Evolutionary conservation across 2,797 vertebrate species (phyloP).

Genomic region (Rachycentron canadum): DNA sequence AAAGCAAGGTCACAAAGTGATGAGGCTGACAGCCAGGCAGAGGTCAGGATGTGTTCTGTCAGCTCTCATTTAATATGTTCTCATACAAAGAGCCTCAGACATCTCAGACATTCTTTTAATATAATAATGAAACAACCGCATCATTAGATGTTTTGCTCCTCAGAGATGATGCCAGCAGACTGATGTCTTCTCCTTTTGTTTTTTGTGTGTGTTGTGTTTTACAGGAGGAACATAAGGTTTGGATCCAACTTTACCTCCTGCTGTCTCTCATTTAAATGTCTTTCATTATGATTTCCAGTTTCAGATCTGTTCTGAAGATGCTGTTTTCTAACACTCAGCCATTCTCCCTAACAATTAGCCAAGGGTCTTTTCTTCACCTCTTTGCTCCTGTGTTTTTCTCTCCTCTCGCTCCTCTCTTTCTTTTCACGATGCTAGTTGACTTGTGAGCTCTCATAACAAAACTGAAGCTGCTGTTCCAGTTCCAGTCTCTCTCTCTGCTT

Average conservation of each 20-base stretch:
- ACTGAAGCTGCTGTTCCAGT: conserved; percentile 1
- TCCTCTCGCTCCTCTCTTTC: neutral
- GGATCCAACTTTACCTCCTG: conserved; percentile 75
- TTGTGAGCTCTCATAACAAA: neutral
- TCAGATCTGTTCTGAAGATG: conserved; percentile 14
- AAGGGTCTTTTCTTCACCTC: conserved; percentile 10
- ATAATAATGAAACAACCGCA: neutral
- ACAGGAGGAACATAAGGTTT: conserved; percentile 97
- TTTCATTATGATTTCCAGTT: conserved; percentile 20
- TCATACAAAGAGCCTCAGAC: conserved; percentile 41
- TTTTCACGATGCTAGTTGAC: neutral
- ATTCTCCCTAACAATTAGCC: conserved; percentile 28
- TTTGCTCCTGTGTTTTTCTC: neutral
- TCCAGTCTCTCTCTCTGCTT: neutral
- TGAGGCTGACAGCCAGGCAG: neutral
- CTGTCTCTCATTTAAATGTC: conserved; percentile 54
- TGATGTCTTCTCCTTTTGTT: conserved; percentile 70
- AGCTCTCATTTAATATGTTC: conserved; percentile 28
- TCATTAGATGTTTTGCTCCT: neutral
- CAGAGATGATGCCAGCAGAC: conserved; percentile 39
- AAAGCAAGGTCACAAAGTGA: conserved; percentile 4
- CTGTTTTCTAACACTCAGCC: conserved; percentile 27
- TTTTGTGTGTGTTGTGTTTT: conserved; percentile 83
- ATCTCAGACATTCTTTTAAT: neutral
- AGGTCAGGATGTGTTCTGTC: conserved; percentile 32